Conservation (phyloP, 2,113 vertebrate species). For the Caracal caracal region DNA sequence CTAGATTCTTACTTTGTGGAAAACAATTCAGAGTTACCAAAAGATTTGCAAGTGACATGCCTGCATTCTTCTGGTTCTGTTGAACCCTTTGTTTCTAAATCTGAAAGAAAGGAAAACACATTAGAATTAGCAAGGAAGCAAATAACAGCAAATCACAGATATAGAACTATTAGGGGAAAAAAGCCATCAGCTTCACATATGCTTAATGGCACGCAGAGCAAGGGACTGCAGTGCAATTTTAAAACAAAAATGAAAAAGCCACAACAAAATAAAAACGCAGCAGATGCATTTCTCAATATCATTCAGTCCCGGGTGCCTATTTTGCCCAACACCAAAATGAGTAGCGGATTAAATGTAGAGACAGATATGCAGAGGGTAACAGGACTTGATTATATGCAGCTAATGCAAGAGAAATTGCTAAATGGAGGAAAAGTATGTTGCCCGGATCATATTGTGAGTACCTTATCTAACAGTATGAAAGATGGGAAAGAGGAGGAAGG, state of each 20-base stretch:
- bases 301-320: neutral
- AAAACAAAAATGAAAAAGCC: neutral
- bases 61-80: constrained; percentile 11
- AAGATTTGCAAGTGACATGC: neutral
- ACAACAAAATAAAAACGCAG: neutral
- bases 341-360: neutral
- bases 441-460: neutral
- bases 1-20: neutral
- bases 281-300: neutral
- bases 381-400: neutral
- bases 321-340: neutral
- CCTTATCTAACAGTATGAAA: neutral
- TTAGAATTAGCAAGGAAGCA: neutral
- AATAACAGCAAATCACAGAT: neutral
- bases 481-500: neutral
- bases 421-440: neutral
- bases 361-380: neutral
- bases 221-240: neutral
- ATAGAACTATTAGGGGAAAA: neutral
- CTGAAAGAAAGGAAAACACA: neutral
- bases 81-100: neutral
- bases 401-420: neutral
- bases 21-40: neutral
- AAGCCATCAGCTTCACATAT: neutral
- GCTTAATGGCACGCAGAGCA: neutral